Base-by-base conservation (phyloP, 2,888 invertebrate genomes). In the Stegana nigrithorax region DNA sequence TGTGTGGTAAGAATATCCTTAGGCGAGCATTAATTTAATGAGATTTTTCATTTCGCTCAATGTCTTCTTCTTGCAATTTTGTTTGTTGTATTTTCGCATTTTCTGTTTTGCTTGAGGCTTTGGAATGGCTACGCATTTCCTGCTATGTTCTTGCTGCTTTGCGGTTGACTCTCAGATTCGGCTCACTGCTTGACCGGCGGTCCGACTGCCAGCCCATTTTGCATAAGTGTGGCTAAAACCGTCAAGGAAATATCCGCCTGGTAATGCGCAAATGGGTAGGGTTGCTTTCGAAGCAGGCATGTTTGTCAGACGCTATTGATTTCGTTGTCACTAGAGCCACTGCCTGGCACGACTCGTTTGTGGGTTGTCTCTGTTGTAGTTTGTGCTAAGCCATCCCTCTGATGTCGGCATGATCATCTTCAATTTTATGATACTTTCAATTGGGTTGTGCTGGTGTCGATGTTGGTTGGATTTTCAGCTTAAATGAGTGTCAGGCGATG, bases 11-110 rank as follows among this genome's bases (percentile, higher is more conserved):
- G 45, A 71, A 73, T 64, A 63, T 68, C 78, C 75, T 70, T 66
- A 71, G 75, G 78, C 78, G 67, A 75, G 75, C 75, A 75, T 75
- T 75, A 75, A 78, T 78, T 75, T 75, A 75, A 75, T 75, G 75
- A 75, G 75, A 69, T 68, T 69, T 60, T 47, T 39, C 26, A 27
- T 17, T 39, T 39, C 14, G n/a, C 12, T 51, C 14, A 39, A 39
- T 32, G 32, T 55, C 25, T 51, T 51, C 14, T 4, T 23, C 8
- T 51, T 27, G 27, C 29, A 6, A 10, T 27, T 7, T 27, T n/a
- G 26, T 23, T 67, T 56, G 59, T 65, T 63, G 27, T 14, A 19
- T 23, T 56, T 36, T 36, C 19, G 44, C 4, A n/a, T 45, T 8
- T 58, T 27, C 14, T 19, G 17, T 60, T 39, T 27, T 17, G 44